These are phyloP conservation scores for Hydrochoerus hydrochaeris DNA, from an alignment of 2,113 vertebrate species.

Conservation along the genomic window DNA sequence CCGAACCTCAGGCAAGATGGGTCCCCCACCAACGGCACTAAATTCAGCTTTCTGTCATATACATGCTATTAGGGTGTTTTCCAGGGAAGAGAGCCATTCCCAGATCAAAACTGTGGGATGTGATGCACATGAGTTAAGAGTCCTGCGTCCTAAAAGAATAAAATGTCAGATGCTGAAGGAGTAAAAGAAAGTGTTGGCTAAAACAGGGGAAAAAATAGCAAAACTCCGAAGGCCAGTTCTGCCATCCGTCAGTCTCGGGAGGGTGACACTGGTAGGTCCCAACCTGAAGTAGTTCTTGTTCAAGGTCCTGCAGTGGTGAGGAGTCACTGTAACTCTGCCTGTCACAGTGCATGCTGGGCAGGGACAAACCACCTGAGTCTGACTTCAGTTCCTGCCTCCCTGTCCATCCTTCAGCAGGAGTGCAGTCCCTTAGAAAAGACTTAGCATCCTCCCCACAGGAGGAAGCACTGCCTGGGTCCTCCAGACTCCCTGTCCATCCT, in stretches of 20 bases:
- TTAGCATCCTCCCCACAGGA: background rate
- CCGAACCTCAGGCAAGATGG: background rate
- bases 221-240: background rate
- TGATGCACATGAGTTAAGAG: background rate
- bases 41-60: background rate
- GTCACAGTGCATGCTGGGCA: background rate
- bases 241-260: background rate
- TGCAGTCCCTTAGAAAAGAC: background rate
- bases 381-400: background rate
- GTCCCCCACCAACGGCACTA: background rate
- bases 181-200: background rate
- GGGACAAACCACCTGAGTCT: background rate
- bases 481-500: background rate
- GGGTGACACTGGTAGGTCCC: background rate
- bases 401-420: background rate
- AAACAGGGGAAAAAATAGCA: background rate
- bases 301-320: background rate
- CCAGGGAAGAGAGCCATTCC: background rate
- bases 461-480: background rate
- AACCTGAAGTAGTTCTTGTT: background rate
- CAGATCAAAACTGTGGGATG: background rate
- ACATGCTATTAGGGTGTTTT: background rate
- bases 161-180: background rate
- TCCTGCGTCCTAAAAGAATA: background rate
- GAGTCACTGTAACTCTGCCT: background rate